Conservation (phyloP, 2,888 invertebrate species). For the Callosobruchus maculatus region DNA sequence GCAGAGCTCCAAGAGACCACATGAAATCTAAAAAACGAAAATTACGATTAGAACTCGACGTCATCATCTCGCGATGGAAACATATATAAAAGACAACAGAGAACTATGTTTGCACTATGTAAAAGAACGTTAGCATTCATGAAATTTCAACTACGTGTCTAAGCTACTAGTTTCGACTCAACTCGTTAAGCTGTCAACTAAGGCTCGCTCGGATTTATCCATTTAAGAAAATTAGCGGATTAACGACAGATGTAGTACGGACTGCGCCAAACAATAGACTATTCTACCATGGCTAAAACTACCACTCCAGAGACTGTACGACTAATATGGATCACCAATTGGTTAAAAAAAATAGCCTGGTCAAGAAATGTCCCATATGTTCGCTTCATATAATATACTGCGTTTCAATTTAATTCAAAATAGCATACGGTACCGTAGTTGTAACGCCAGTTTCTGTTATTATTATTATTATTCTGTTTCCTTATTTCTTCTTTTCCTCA, state of each 20-base stretch:
- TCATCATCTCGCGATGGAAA: constrained; percentile 4
- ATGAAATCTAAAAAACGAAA: constrained; percentile 86
- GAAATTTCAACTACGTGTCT: constrained; percentile 51
- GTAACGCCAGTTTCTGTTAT: no score
- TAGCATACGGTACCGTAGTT: no score
- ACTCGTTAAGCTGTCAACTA: not conserved
- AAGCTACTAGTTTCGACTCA: constrained; percentile 27
- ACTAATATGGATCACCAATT: not conserved
- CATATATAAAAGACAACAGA: constrained; percentile 27
- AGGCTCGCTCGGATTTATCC: not conserved
- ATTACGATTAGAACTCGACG: not conserved
- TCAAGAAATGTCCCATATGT: not conserved
- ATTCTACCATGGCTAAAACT: constrained; percentile 27
- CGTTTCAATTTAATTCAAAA: no score
- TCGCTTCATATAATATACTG: not conserved
- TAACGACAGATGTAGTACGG: not conserved
- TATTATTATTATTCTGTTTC: no score
- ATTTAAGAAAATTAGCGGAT: not conserved
- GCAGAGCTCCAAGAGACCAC: constrained; percentile 97
- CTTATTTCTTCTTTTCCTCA: no score
- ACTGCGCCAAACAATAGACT: constrained; percentile 39
- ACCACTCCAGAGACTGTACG: constrained; percentile 9
- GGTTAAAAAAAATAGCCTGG: not conserved
- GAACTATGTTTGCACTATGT: constrained; percentile 22
- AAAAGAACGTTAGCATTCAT: constrained; percentile 45